These are phyloP conservation scores for Chondrilla cf. caribensis DNA, from an alignment of 37 sponge, comb jelly and placozoan genomes.

Conservation along the genomic window DNA sequence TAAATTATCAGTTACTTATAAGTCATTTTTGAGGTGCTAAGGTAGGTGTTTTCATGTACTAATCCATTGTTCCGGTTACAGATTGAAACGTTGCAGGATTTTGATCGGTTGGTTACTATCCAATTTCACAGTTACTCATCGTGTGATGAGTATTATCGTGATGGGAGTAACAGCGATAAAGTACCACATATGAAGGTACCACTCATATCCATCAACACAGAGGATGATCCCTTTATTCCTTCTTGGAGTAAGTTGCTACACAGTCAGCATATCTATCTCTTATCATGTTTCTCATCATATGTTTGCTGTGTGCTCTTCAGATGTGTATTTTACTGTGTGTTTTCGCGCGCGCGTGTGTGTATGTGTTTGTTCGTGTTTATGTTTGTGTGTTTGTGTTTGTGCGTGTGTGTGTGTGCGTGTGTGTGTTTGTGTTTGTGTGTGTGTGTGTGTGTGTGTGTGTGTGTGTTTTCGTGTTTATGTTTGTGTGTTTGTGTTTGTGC, in stretches of 20 bases:
- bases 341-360: background rate
- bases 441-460: constrained; percentile 7
- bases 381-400: constrained; percentile 17
- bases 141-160: constrained; percentile 60
- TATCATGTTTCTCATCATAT: background rate
- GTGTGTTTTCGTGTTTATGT: background rate
- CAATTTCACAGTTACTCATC: constrained; percentile 62
- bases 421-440: background rate
- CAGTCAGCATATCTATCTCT: no score
- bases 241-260: constrained; percentile 40
- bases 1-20: no score
- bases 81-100: constrained; percentile 35
- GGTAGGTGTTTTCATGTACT: no score
- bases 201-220: constrained; percentile 43
- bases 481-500: background rate
- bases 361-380: constrained; percentile 7
- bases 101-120: constrained; percentile 47
- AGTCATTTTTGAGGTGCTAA: no score
- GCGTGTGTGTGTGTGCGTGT: background rate
- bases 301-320: background rate
- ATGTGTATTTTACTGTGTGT: background rate
- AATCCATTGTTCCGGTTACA: background rate
- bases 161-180: constrained; percentile 26
- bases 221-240: constrained; percentile 79
- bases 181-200: constrained; percentile 46